Conservation (phyloP, 2,113 vertebrate species). For the Epinephelus lanceolatus region DNA sequence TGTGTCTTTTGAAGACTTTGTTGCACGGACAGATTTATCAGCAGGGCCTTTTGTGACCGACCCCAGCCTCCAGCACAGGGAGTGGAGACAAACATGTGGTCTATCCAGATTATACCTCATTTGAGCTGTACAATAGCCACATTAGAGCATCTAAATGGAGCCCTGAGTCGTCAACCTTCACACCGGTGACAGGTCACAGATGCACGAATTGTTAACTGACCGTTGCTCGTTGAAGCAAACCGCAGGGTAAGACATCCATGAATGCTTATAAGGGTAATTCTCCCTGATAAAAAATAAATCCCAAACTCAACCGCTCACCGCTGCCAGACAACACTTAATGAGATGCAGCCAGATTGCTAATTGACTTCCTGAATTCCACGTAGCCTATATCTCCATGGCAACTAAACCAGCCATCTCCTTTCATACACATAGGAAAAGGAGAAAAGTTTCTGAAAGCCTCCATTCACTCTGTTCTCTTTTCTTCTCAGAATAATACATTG, state of each 20-base stretch:
- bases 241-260: constrained; percentile 42
- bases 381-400: constrained; percentile 82
- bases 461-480: constrained; percentile 46
- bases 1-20: constrained; percentile 61
- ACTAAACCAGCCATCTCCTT: constrained; percentile 70
- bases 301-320: constrained; percentile 48
- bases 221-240: constrained; percentile 25
- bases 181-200: constrained; percentile 64
- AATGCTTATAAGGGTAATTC: constrained; percentile 38
- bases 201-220: constrained; percentile 50
- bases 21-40: constrained; percentile 82
- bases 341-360: constrained; percentile 84
- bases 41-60: constrained; percentile 72
- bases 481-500: constrained; percentile 42
- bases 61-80: constrained; percentile 56
- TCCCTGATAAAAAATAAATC: constrained; percentile 62
- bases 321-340: constrained; percentile 75
- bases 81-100: constrained; percentile 75
- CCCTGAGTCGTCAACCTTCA: constrained; percentile 47
- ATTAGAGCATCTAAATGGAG: constrained; percentile 66
- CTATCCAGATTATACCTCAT: constrained; percentile 78
- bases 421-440: constrained; percentile 22
- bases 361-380: constrained; percentile 85
- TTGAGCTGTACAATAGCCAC: constrained; percentile 73
- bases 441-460: constrained; percentile 21